These are phyloP conservation scores for Troides oblongomaculatus DNA, from an alignment of 2,888 invertebrate species.

Conservation along the genomic window DNA sequence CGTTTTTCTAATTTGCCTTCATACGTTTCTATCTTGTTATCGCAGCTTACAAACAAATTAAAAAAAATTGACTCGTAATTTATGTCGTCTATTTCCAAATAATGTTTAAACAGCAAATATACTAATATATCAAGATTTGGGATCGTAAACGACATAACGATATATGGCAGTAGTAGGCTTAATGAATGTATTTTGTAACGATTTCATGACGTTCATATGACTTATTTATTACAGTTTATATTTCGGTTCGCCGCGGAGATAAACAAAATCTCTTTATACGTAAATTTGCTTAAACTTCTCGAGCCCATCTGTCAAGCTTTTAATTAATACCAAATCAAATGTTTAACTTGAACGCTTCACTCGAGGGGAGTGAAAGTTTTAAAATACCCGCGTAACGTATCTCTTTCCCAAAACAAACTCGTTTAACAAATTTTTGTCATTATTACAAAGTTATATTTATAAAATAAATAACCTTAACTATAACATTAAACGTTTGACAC, in stretches of 20 bases:
- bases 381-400: constrained; percentile 5
- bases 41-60: too few species aligned
- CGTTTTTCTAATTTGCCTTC: too few species aligned
- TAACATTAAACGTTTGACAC: too few species aligned
- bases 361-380: constrained; percentile 4
- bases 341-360: constrained; percentile 15
- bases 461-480: too few species aligned
- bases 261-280: constrained; percentile 4
- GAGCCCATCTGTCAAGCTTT: constrained; percentile 11
- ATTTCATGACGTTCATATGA: neutral
- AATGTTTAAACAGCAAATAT: too few species aligned
- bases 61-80: too few species aligned
- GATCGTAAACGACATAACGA: neutral
- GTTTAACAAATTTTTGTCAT: neutral
- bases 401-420: neutral
- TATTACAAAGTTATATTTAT: constrained; percentile 1
- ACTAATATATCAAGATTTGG: too few species aligned
- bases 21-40: too few species aligned
- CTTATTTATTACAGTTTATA: neutral
- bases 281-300: constrained; percentile 4
- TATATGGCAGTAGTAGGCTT: neutral
- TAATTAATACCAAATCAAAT: constrained; percentile 21
- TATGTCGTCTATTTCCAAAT: too few species aligned
- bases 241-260: neutral
- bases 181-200: neutral